Evolutionary conservation across 2,888 invertebrate species (phyloP).

Genomic region (Cerastis leucographa): DNA sequence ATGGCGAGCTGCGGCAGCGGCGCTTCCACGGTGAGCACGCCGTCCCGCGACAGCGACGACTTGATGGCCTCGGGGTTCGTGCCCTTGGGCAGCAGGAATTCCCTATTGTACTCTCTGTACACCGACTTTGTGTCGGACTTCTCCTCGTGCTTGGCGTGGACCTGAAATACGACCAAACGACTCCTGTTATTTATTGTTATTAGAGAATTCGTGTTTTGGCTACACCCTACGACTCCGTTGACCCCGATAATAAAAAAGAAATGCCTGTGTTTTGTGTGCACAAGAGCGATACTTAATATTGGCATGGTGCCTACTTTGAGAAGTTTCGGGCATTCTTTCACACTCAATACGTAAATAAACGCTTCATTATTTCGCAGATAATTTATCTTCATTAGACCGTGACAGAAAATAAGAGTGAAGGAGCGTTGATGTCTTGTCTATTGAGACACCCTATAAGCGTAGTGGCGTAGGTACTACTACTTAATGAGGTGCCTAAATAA

Average conservation of each 20-base stretch:
- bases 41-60: conserved; percentile 98
- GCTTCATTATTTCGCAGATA: conserved; percentile 74
- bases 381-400: conserved; percentile 79
- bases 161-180: conserved; percentile 90
- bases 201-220: conserved; percentile 59
- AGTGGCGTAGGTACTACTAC: conserved; percentile 14
- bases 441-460: conserved; percentile 32
- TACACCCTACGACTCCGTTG: conserved; percentile 71
- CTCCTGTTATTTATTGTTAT: conserved; percentile 37
- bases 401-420: conserved; percentile 63
- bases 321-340: conserved; percentile 73
- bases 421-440: conserved; percentile 49
- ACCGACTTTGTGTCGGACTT: conserved; percentile 99
- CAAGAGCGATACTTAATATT: conserved; percentile 74
- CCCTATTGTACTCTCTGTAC: conserved; percentile 99
- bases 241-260: conserved; percentile 75
- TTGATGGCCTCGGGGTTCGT: conserved; percentile 99
- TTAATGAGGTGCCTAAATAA: conserved; percentile 15
- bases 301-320: conserved; percentile 79
- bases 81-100: conserved; percentile 98
- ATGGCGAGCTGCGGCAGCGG: conserved; percentile 96
- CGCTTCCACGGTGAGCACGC: conserved; percentile 98
- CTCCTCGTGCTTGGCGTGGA: conserved; percentile 99
- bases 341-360: conserved; percentile 74
- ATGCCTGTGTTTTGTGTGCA: conserved; percentile 64